A percentile compares a stretch with the other conserved stretches of the same genome.
Conservation (phyloP, 2,113 vertebrate species). For the Gymnorhina tibicen region DNA sequence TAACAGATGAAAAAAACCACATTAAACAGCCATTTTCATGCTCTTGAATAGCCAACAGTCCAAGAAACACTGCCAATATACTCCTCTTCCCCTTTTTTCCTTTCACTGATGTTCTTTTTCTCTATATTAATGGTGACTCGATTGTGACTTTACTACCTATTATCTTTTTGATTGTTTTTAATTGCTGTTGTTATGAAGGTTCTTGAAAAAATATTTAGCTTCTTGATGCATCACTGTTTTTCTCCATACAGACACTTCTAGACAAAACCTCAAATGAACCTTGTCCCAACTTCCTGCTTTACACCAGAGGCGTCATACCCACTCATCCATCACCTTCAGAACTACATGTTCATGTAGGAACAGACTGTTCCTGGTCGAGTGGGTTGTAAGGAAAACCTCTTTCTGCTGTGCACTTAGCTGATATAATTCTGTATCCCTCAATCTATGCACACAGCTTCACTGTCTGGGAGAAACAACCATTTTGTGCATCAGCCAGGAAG, state of each 20-base stretch:
- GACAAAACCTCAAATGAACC: neutral
- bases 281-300: neutral
- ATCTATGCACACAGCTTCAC: neutral
- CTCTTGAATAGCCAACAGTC: neutral
- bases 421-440: neutral
- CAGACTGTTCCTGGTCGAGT: neutral
- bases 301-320: neutral
- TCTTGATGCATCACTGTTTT: neutral
- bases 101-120: neutral
- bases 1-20: neutral
- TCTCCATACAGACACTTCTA: neutral
- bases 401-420: neutral
- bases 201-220: neutral
- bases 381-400: neutral
- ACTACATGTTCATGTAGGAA: neutral
- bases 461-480: neutral
- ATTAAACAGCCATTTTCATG: neutral
- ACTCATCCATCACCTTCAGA: neutral
- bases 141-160: neutral
- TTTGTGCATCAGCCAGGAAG: neutral
- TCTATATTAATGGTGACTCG: neutral
- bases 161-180: neutral
- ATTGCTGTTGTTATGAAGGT: neutral
- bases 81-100: neutral
- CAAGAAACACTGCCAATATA: neutral